A percentile compares a stretch with the other conserved stretches of the same genome.
phyloP scores from a whole-genome alignment of 2,888 invertebrate genomes.

The Elaeidobius kamerunicus region DNA sequence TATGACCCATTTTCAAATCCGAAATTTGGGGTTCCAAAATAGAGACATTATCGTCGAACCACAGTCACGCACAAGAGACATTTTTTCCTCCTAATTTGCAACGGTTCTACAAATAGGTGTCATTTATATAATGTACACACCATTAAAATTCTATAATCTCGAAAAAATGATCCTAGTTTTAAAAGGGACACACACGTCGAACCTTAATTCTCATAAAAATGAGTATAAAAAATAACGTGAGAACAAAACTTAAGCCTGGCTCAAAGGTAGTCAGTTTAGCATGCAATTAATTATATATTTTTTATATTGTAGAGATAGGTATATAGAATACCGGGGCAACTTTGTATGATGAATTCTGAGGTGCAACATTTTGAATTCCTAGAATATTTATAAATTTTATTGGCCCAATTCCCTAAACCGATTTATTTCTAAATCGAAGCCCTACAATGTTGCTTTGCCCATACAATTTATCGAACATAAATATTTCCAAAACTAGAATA shows the following conservation, averaged over 20 bases:
- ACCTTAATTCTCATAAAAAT: neutral
- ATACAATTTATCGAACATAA: neutral
- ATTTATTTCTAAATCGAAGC: too few species aligned
- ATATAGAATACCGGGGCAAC: too few species aligned
- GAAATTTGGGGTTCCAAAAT: conserved; percentile 8
- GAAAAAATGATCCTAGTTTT: conserved; percentile 4
- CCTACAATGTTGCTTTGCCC: too few species aligned
- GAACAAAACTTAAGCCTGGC: too few species aligned
- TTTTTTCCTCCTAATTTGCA: conserved; percentile 16
- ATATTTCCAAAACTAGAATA: conserved; percentile 1
- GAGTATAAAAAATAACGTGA: too few species aligned
- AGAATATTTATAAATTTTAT: too few species aligned
- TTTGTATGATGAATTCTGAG: too few species aligned
- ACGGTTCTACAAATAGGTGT: conserved; percentile 11
- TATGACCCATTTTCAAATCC: conserved; percentile 1
- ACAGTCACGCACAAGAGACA: conserved; percentile 15
- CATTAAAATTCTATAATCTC: conserved; percentile 21
- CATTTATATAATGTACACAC: conserved; percentile 26
- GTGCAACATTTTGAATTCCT: too few species aligned
- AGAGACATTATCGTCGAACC: conserved; percentile 16
- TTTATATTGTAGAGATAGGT: too few species aligned
- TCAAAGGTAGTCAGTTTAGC: too few species aligned
- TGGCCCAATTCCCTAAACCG: too few species aligned
- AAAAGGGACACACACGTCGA: conserved; percentile 14
- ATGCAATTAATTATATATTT: too few species aligned